These are phyloP conservation scores for Tamias sibiricus DNA, from an alignment of 2,113 vertebrate species.

Conservation along the genomic window DNA sequence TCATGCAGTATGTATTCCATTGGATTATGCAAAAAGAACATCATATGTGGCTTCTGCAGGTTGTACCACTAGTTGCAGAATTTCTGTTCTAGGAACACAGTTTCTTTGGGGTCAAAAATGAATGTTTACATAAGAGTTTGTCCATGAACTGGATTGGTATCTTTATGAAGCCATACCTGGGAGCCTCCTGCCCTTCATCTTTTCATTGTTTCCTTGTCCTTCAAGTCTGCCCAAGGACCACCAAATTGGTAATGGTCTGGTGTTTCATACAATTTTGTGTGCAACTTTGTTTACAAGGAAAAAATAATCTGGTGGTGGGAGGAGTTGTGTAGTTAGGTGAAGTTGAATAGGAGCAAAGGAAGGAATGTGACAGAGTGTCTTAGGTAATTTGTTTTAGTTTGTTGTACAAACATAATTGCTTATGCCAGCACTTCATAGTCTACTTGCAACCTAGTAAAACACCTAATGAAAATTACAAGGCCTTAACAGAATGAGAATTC, in stretches of 20 bases:
- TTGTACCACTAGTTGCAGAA: constrained; percentile 10
- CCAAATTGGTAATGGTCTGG: background rate
- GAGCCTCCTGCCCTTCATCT: background rate
- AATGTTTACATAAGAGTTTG: background rate
- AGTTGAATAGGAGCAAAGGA: background rate
- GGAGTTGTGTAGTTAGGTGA: background rate
- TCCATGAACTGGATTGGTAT: background rate
- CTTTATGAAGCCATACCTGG: background rate
- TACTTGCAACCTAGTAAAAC: constrained; percentile 56
- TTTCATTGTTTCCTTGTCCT: background rate
- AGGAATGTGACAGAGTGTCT: background rate
- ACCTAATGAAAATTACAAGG: constrained; percentile 66
- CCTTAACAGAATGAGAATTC: constrained; percentile 22
- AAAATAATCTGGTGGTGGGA: background rate
- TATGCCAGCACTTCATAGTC: constrained; percentile 24
- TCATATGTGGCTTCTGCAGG: background rate
- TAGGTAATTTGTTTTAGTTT: constrained; percentile 60
- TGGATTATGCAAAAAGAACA: background rate
- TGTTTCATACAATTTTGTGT: background rate
- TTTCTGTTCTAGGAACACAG: constrained; percentile 39
- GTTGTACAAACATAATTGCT: constrained; percentile 35
- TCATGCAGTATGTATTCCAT: background rate
- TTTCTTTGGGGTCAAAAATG: fast-evolving
- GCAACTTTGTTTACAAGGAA: background rate
- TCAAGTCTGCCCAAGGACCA: background rate